Base-by-base conservation (phyloP, 2,888 invertebrate genomes). In the Cantharis flavilabris region DNA sequence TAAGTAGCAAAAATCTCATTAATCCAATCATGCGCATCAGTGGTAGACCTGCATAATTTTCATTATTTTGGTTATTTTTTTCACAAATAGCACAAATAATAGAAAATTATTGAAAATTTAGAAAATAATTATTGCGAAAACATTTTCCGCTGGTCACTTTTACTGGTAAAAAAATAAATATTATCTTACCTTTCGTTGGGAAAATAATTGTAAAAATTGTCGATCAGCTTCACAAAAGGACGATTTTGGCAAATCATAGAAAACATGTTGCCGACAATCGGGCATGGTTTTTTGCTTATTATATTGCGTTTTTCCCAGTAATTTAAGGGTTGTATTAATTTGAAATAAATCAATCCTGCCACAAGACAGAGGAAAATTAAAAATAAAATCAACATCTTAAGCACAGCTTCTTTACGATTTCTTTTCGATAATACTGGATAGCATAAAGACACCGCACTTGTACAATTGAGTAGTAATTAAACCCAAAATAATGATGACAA, bases 211-310 rank as follows among this genome's bases (percentile, higher is more conserved):
- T 73, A 76, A 16, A 70, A 20, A 11, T 69, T 69, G 11, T 73
- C 13, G 3, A 76, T 13, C 16, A 70, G 10, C 23, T 69, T 18
- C 11, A 49, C 62, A 9, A 76, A 33, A 3, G 72, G 64, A 26
- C 64, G 33, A n/a, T 64, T 64, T 62, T 65, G 28, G n/a, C 63
- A 65, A 11, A 76, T 73, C 18, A 62, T 26, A 14, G 69, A 14
- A 11, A 11, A 30, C 20, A 76, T 63, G 13, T 75, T 80, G 69
- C 80, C 80, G 10, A 80, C 26, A 69, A 80, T 30, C 9, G 80
- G 78, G 23, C 30, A 30, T 14, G 80, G 78, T 73, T 78, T 72
- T 26, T 72, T 71, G 63, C 77, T 75, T 14, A 73, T 49, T 26
- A 75, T 72, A 23, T 75, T 26, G 20, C 65, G 62, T n/a, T 76